Evolutionary conservation across 2,113 vertebrate species (phyloP), one percentile per base, ranked within the genome.

Genomic region (Ramphastos sulfuratus): DNA sequence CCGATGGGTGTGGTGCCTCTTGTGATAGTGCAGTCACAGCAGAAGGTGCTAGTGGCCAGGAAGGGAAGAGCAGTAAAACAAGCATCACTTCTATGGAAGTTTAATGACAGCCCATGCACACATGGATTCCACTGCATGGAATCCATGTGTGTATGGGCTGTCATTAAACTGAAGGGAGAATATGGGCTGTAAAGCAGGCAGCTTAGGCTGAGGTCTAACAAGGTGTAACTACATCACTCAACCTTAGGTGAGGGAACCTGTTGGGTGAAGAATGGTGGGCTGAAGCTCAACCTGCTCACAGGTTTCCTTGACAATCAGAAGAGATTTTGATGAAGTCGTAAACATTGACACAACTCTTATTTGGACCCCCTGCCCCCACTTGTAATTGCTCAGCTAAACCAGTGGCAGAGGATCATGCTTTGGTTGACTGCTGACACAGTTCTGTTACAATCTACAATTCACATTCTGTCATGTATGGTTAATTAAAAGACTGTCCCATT

Each of bases 1-100:
- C 60, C 65, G 46, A 15, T 9, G 14, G 65, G 69, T 0, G 0
- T 18, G 59, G 28, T 65, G 46, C 10, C n/a, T 46, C 7, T 1
- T 4, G 33, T 48, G 61, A 12, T 27, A 30, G 2, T 2, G 2
- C 72, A 66, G 2, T 15, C 23, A 39, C 69, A 35, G n/a, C 60
- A 46, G 35, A 30, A 48, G 11, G n/a, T 12, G 39, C 30, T 5
- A 42, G 39, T 37, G 64, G 80, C 35, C 65, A 46, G 61, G 77
- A 88, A 56, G 33, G 85, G 33, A 48, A 48, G 74, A 89, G 31
- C 74, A 25, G 61, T 18, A 19, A 75, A 80, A 75, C 2, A 10
- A 60, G 4, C 39, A 70, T 55, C n/a, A 1, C 30, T 60, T 65
- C 44, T 11, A 5, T 16, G n/a, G n/a, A n/a, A n/a, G n/a, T n/a